phyloP scores from a whole-genome alignment of 2,888 invertebrate species.

The Acanthococcus lagerstroemiae region DNA sequence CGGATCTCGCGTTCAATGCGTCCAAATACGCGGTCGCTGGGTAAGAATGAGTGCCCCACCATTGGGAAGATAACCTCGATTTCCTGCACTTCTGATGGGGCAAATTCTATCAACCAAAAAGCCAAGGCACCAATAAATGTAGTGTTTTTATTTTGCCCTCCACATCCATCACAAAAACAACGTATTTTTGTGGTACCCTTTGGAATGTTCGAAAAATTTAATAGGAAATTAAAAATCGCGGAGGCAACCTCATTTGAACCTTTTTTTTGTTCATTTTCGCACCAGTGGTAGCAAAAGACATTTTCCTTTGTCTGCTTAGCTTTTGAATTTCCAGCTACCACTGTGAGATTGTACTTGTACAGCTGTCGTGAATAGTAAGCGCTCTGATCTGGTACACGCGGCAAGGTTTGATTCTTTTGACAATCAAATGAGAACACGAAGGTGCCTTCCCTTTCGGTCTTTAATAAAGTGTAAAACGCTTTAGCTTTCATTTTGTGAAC shows the following conservation, averaged over 20 bases:
- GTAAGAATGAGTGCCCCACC: too few species aligned
- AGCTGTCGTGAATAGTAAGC: slow-evolving; percentile 40
- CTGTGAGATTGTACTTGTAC: slow-evolving; percentile 40
- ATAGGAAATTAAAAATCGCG: slow-evolving; percentile 35
- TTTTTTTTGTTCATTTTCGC: slow-evolving; percentile 38
- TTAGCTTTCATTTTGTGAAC: slow-evolving; percentile 36
- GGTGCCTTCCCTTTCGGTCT: slow-evolving; percentile 31
- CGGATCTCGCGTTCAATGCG: too few species aligned
- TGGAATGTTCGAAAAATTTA: background rate
- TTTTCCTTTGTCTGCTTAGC: slow-evolving; percentile 35
- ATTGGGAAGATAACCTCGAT: background rate
- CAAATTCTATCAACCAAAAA: too few species aligned
- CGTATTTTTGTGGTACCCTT: background rate
- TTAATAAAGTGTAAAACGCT: slow-evolving; percentile 35
- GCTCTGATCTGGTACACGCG: slow-evolving; percentile 39
- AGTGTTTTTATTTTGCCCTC: background rate
- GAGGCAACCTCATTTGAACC: slow-evolving; percentile 39
- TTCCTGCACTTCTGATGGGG: background rate
- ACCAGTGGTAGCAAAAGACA: slow-evolving; percentile 38
- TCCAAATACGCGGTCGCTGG: too few species aligned
- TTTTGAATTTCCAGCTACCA: slow-evolving; percentile 39
- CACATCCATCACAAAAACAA: background rate
- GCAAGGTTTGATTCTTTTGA: slow-evolving; percentile 39
- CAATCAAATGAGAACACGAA: slow-evolving; percentile 38
- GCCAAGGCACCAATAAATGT: background rate